Base-by-base conservation (phyloP, 2,113 vertebrate species). In the Pomatorhinus ruficollis region DNA sequence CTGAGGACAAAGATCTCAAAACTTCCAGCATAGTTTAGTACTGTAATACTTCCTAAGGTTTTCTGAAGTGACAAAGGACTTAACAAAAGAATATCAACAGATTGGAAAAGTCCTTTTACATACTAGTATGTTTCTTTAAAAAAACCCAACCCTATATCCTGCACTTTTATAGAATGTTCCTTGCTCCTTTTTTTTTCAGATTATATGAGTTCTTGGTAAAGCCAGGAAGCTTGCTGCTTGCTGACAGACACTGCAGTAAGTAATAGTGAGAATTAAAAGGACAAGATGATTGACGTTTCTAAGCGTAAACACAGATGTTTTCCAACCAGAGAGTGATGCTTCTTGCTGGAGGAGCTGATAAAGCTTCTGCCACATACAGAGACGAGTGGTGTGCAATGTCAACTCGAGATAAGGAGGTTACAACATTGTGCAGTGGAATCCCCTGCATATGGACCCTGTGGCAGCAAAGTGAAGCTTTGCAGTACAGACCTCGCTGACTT, bases 311-410 rank as follows among this genome's bases (percentile, higher is more conserved):
- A 96, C 59, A 71, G 70, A 80, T 35, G 80, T 91, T 91, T 96
- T 95, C 80, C 69, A 87, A 52, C 37, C 45, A 89, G 59, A 83
- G 75, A 91, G 57, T 64, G 49, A 20, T 80, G 59, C 61, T 94
- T 89, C 66, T 90, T 93, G 42, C 91, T 94, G 81, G 87, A 90
- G 89, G 68, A 90, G 77, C 63, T 90, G 93, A 95, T 92, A 95
- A 68, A 97, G 27, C 76, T 90, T 93, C 78, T 97, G 94, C 64
- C 74, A 75, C 19, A 75, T 76, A 90, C 31, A 91, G 80, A 42
- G 82, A 86, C 7, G 10, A 95, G 70, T 60, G 49, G 60, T 82
- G 68, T 90, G 72, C 59, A 91, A 72, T 74, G 91, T 91, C 68
- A 92, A 0, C 75, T 95, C 22, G 19, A 95, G 97, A 98, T 98